These are phyloP conservation scores for Macquaria australasica DNA, from an alignment of 2,113 vertebrate genomes.

Conservation along the genomic window DNA sequence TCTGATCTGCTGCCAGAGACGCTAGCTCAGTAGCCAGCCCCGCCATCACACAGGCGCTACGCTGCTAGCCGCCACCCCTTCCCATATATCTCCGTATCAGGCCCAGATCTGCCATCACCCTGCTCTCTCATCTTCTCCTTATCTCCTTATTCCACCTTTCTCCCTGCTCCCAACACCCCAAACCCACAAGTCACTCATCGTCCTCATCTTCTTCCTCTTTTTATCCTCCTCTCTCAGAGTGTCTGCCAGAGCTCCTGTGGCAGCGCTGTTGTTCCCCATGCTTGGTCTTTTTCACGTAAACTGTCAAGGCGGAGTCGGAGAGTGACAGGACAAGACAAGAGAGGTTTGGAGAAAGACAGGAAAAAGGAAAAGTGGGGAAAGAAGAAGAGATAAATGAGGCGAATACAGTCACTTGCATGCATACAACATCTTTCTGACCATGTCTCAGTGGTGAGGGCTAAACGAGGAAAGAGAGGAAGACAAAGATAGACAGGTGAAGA, in stretches of 20 bases:
- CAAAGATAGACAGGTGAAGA: constrained; percentile 28
- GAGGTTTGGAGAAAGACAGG: constrained; percentile 35
- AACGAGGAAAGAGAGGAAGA: constrained; percentile 24
- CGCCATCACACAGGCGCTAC: constrained; percentile 45
- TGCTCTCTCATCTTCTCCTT: constrained; percentile 78
- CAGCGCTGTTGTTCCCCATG: constrained; percentile 41
- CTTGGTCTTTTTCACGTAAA: constrained; percentile 40
- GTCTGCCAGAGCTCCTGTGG: constrained; percentile 43
- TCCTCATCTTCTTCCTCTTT: constrained; percentile 58
- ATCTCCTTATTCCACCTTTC: constrained; percentile 79
- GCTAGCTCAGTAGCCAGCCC: constrained; percentile 63
- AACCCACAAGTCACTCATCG: constrained; percentile 70
- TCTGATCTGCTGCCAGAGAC: constrained; percentile 80
- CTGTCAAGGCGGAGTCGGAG: constrained; percentile 48
- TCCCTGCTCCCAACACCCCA: constrained; percentile 65
- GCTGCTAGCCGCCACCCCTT: constrained; percentile 59
- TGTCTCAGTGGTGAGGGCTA: constrained; percentile 19
- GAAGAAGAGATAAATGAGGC: constrained; percentile 13
- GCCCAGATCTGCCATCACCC: constrained; percentile 74
- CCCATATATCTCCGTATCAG: constrained; percentile 69
- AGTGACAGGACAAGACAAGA: constrained; percentile 54
- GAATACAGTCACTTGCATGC: constrained; percentile 4
- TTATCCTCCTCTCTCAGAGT: constrained; percentile 58
- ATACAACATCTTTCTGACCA: constrained; percentile 17
- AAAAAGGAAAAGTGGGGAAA: constrained; percentile 11